Conservation (phyloP, 2,113 vertebrate species). For the Prochilodus magdalenae region DNA sequence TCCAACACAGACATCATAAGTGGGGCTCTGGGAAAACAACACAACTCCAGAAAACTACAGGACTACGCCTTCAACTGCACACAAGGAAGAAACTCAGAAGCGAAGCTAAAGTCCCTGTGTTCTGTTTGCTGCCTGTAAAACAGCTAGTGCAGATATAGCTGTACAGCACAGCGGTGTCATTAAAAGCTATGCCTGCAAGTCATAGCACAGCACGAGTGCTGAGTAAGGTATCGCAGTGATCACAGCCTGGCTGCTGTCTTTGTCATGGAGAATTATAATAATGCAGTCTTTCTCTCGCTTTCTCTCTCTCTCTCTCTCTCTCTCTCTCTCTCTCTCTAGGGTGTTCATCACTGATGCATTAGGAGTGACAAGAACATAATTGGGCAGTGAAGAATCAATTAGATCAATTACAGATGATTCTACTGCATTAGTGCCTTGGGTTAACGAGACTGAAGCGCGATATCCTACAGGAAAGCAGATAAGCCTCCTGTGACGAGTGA, state of each 20-base stretch:
- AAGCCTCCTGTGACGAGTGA: constrained; percentile 4
- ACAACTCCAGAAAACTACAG: no score
- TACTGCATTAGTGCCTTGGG: constrained; percentile 37
- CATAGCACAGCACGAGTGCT: neutral
- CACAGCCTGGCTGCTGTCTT: constrained; percentile 27
- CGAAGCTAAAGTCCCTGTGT: neutral
- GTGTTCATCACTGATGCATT: constrained; percentile 49
- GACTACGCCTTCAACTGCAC: no score
- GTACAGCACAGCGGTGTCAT: neutral
- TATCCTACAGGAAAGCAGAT: constrained; percentile 40
- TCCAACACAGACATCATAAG: no score
- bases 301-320: constrained; percentile 24
- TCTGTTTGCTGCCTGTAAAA: neutral
- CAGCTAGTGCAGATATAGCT: neutral
- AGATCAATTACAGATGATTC: constrained; percentile 57
- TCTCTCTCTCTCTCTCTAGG: constrained; percentile 17
- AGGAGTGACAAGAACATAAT: constrained; percentile 54
- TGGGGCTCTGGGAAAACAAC: no score
- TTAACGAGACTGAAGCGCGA: constrained; percentile 34
- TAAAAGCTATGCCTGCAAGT: neutral
- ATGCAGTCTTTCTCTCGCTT: constrained; percentile 11
- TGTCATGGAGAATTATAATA: constrained; percentile 39
- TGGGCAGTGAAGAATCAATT: constrained; percentile 58
- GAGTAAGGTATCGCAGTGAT: constrained; percentile 9
- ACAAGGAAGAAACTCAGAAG: no score